A percentile compares a stretch with the other conserved stretches of the same genome.
phyloP scores from a whole-genome alignment of 1,140 invertebrate species.

The Bombus sibiricus region DNA sequence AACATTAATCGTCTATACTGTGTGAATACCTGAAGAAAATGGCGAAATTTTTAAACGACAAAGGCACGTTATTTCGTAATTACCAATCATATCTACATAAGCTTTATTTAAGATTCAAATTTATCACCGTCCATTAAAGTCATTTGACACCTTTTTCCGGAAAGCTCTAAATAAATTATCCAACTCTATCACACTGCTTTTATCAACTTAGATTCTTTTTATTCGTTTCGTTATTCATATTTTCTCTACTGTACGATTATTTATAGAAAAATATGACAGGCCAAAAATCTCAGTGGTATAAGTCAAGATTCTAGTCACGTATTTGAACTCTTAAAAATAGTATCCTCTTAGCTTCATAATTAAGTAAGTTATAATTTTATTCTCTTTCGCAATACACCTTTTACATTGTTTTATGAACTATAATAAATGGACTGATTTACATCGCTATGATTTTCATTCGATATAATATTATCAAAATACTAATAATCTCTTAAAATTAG shows the following conservation, averaged over 20 bases:
- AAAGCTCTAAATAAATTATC: background rate
- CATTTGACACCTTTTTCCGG: background rate
- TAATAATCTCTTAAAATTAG: background rate
- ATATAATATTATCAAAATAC: background rate
- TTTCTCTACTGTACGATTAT: background rate
- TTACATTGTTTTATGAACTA: background rate
- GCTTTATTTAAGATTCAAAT: background rate
- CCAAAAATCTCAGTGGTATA: background rate
- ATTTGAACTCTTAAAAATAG: background rate
- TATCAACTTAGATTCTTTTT: background rate
- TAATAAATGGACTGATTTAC: background rate
- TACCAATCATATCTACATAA: background rate
- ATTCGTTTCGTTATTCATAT: background rate
- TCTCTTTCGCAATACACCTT: background rate
- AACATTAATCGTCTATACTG: constrained; percentile 4
- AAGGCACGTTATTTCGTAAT: background rate
- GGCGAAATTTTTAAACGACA: constrained; percentile 3
- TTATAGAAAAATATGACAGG: background rate
- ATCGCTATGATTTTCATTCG: background rate
- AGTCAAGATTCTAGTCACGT: background rate
- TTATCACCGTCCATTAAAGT: background rate
- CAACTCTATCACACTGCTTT: background rate
- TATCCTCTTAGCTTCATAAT: background rate
- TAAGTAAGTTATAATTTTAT: background rate
- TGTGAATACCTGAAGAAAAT: background rate